Base-by-base conservation (phyloP, 1,140 invertebrate genomes). In the Eulimnadia texana region DNA sequence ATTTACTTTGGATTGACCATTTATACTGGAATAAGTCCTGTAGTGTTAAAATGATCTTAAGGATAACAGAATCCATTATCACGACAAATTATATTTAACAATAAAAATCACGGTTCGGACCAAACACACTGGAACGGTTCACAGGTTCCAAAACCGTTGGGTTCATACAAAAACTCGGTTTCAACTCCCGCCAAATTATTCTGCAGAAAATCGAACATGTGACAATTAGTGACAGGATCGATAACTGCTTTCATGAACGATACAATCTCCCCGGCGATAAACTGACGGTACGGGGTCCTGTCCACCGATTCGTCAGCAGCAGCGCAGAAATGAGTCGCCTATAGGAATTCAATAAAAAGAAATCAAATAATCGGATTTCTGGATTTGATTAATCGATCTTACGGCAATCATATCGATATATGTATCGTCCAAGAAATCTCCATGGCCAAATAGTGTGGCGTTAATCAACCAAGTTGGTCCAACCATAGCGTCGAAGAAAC, bases 401-500 rank as follows among this genome's bases (percentile, higher is more conserved):
- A 62, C 51, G n/a, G 65, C 66, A 22, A 66, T 57, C 2, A 50
- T 9, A 11, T 61, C 61, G 2, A 58, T 33, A 23, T 61, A 66
- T 0, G 47, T 49, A 24, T 27, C 51, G 23, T 68, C 66, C 27
- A 68, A 58, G 29, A 68, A 62, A 52, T 68, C 68, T 25, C 25
- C 64, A 28, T 68, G 68, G 23, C 64, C 68, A 49, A 61, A 68
- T 6, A 28, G 28, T 0, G 68, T 68, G 10, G 68, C 63, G 56
- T 68, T 68, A 19, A 68, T 56, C 28, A 61, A 63, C 68, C 67
- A 68, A 19, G 60, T 52, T 2, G 63, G 59, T 19, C 66, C 59
- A 20, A 57, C 28, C 58, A 68, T 57, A 9, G 67, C 67, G 19
- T 67, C 49, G 61, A 64, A 68, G 50, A 68, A 68, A 3, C 68